Evolutionary conservation across 92 coral and sea anemone species (phyloP).

Genomic region (Virgularia gustaviana): DNA sequence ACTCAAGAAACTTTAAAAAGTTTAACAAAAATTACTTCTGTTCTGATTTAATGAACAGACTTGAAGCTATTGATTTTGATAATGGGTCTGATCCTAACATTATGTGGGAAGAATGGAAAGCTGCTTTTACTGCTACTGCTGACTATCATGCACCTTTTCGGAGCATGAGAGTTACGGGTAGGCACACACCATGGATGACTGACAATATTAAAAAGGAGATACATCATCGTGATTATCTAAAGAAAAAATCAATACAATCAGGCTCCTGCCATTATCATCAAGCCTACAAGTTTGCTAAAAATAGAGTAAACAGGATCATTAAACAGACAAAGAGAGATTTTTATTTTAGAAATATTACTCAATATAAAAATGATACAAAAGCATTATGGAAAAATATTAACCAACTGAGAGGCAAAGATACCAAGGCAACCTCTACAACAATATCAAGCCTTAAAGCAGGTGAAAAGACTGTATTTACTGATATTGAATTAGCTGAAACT

Average conservation of each 20-base stretch:
- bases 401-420: not conserved
- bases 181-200: not conserved
- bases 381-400: constrained; percentile 1
- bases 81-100: not conserved
- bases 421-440: constrained; percentile 7
- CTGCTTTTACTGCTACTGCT: not conserved
- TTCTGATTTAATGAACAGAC: not conserved
- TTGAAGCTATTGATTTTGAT: not conserved
- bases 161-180: not conserved
- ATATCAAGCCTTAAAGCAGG: not conserved
- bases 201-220: not conserved
- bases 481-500: not conserved
- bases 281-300: not conserved
- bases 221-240: not conserved
- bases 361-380: not conserved
- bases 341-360: not conserved
- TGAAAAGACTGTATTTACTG: not conserved
- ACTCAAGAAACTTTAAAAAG: not conserved
- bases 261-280: not conserved
- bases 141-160: not conserved
- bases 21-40: not conserved
- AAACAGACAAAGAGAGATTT: not conserved
- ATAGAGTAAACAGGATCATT: not conserved
- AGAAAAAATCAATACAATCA: not conserved
- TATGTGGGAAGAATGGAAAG: not conserved